Conservation (phyloP, 1,140 invertebrate genomes). For the Manduca sexta region DNA sequence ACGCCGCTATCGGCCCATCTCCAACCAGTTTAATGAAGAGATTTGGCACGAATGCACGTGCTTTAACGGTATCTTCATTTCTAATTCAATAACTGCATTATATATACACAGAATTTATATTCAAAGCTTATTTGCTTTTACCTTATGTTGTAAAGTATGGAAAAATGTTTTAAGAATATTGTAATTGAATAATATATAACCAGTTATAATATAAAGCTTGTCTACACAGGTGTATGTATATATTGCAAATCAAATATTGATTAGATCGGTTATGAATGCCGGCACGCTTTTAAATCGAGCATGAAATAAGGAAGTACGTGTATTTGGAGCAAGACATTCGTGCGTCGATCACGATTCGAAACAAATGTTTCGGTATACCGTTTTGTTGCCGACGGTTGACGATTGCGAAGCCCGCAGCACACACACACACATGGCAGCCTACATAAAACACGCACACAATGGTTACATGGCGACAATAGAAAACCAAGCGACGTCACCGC, state of each 20-base stretch:
- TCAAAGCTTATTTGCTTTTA: too few relatives aligned
- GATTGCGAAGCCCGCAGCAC: slow-evolving; percentile 5
- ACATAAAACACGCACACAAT: slow-evolving; percentile 9
- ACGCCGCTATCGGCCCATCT: slow-evolving; percentile 40
- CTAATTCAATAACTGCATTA: slow-evolving; percentile 16
- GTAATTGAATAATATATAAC: too few relatives aligned
- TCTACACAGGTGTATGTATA: too few relatives aligned
- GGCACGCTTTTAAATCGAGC: slow-evolving; percentile 21
- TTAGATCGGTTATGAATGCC: too few relatives aligned
- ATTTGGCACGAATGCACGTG: slow-evolving; percentile 64
- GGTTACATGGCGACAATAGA: slow-evolving; percentile 33
- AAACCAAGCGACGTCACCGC: slow-evolving; percentile 25
- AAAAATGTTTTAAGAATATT: too few relatives aligned
- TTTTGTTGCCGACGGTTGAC: slow-evolving; percentile 14
- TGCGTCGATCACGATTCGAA: slow-evolving; percentile 13
- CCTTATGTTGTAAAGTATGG: too few relatives aligned
- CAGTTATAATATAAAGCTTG: too few relatives aligned
- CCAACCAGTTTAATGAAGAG: slow-evolving; percentile 64
- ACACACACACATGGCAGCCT: slow-evolving; percentile 11
- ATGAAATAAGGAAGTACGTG: not conserved
- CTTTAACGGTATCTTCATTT: slow-evolving; percentile 45
- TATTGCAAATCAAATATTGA: too few relatives aligned
- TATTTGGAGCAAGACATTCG: slow-evolving; percentile 8
- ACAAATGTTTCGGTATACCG: slow-evolving; percentile 17
- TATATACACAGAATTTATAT: too few relatives aligned